Conservation (phyloP, 2,797 vertebrate genomes). For the Euphonia xanthogaster region DNA sequence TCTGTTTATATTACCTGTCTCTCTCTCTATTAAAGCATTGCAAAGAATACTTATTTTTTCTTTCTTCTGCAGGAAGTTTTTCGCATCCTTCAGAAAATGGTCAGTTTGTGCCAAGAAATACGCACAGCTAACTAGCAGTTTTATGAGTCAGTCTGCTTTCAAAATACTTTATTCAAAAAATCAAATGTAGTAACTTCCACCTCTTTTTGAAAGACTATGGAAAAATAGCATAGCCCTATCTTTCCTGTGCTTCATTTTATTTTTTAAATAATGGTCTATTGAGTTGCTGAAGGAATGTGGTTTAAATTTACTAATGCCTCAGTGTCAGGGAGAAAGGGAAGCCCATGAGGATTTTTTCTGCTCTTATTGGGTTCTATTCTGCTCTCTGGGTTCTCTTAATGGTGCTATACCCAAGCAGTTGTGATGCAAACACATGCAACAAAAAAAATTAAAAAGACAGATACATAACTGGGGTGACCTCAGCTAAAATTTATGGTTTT, state of each 20-base stretch:
- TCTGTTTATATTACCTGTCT: background rate
- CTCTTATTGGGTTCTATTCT: background rate
- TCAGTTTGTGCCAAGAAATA: background rate
- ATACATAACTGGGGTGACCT: background rate
- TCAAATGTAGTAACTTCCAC: background rate
- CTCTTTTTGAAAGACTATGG: background rate
- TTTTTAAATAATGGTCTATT: background rate
- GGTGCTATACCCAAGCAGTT: background rate
- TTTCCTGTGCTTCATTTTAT: background rate
- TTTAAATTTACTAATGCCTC: background rate
- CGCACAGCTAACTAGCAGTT: background rate
- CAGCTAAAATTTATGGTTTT: background rate
- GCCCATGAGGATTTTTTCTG: background rate
- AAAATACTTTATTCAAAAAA: background rate
- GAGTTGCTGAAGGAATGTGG: background rate
- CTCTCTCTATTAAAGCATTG: background rate
- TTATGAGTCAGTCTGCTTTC: background rate
- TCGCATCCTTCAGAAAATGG: background rate
- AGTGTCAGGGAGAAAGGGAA: background rate
- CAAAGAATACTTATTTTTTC: background rate
- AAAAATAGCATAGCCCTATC: background rate
- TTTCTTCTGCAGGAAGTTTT: background rate
- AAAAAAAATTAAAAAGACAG: fast-evolving
- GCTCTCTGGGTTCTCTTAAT: background rate
- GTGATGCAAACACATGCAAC: fast-evolving